These are phyloP conservation scores for Drosophila paulistorum DNA, from an alignment of 1,140 invertebrate species.

Conservation along the genomic window DNA sequence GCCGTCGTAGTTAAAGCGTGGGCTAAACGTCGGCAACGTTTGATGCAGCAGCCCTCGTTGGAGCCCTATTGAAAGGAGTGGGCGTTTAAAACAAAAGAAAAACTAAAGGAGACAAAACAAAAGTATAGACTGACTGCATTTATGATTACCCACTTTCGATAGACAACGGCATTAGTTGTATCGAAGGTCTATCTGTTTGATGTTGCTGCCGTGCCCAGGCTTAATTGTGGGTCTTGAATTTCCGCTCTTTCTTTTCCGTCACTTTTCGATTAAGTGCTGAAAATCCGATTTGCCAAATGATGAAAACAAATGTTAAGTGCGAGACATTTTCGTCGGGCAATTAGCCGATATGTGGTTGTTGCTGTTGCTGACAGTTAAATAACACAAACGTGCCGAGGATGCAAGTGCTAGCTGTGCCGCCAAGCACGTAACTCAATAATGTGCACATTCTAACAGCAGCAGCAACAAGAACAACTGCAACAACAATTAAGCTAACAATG, in stretches of 20 bases:
- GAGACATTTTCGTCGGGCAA: slow-evolving; percentile 75
- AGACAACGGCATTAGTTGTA: slow-evolving; percentile 11
- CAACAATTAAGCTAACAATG: slow-evolving; percentile 73
- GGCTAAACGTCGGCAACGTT: slow-evolving; percentile 59
- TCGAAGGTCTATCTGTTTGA: not conserved
- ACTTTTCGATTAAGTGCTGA: slow-evolving; percentile 46
- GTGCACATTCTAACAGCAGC: slow-evolving; percentile 75
- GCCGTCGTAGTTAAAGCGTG: slow-evolving; percentile 35
- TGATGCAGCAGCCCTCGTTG: slow-evolving; percentile 41
- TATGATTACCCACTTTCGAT: slow-evolving; percentile 45
- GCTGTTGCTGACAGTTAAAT: slow-evolving; percentile 29
- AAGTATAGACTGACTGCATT: slow-evolving; percentile 39
- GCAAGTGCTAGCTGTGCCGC: slow-evolving; percentile 52
- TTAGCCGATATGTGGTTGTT: slow-evolving; percentile 56
- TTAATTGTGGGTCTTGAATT: slow-evolving; percentile 29
- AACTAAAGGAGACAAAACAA: slow-evolving; percentile 2
- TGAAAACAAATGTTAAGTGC: slow-evolving; percentile 76
- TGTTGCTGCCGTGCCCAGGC: slow-evolving; percentile 22
- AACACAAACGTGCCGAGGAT: slow-evolving; percentile 19
- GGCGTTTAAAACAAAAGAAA: slow-evolving; percentile 16
- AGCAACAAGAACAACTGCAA: slow-evolving; percentile 36
- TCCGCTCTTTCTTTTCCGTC: slow-evolving; percentile 28
- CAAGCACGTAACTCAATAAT: slow-evolving; percentile 80
- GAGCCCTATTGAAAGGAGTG: slow-evolving; percentile 38
- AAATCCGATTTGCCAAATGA: slow-evolving; percentile 53